phyloP scores from a whole-genome alignment of 2,888 invertebrate species.

The Notocelia uddmanniana region DNA sequence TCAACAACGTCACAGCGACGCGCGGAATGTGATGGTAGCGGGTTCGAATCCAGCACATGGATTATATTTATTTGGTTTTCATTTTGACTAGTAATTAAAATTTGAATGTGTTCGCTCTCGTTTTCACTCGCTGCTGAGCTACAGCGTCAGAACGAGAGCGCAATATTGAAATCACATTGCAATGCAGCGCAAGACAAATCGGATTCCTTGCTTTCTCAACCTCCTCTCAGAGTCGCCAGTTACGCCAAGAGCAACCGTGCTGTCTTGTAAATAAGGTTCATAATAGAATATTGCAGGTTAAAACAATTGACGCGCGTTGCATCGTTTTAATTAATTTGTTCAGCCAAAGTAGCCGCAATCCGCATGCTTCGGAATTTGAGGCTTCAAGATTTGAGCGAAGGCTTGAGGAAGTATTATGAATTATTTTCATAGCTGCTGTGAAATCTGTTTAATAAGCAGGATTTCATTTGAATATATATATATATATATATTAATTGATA shows the following conservation, averaged over 20 bases:
- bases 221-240: background rate
- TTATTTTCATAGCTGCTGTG: background rate
- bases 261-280: background rate
- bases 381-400: background rate
- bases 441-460: background rate
- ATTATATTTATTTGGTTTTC: no score
- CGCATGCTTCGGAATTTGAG: background rate
- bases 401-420: constrained; percentile 12
- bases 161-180: background rate
- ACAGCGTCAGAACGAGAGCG: no score
- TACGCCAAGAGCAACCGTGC: background rate
- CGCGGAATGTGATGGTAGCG: no score
- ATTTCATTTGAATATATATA: no score
- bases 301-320: constrained; percentile 12
- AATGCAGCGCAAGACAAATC: background rate
- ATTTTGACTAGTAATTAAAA: no score
- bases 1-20: no score
- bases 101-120: no score
- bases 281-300: background rate
- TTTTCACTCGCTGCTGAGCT: no score
- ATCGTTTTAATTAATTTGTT: constrained; percentile 27
- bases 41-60: no score
- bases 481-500: no score
- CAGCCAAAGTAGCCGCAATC: constrained; percentile 10
- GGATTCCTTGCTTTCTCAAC: background rate